Evolutionary conservation across 2,113 vertebrate species (phyloP).

Genomic region (Rynchops niger): DNA sequence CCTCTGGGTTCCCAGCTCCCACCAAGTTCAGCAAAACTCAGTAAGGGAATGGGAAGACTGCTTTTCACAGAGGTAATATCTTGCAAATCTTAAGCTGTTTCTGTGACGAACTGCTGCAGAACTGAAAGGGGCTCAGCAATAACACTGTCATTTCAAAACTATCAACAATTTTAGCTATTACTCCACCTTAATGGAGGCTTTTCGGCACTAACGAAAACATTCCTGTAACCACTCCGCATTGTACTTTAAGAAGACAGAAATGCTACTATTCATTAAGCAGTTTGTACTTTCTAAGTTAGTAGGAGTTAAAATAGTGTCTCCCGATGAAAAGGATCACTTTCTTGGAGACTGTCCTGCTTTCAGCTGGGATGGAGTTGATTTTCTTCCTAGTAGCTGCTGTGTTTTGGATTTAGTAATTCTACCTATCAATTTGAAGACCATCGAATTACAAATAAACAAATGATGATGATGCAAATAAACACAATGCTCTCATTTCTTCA

Average conservation of each 20-base stretch:
- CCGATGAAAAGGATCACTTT: neutral
- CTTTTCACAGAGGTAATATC: neutral
- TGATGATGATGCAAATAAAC: neutral
- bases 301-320: neutral
- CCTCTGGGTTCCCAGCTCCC: neutral
- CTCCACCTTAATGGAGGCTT: neutral
- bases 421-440: neutral
- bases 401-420: neutral
- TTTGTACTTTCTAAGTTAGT: neutral
- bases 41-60: neutral
- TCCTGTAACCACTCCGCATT: neutral
- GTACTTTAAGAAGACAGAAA: neutral
- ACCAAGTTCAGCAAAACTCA: neutral
- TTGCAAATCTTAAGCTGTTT: neutral
- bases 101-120: neutral
- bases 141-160: neutral
- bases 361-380: neutral
- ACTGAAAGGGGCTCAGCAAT: neutral
- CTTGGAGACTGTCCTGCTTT: neutral
- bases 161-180: neutral
- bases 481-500: neutral
- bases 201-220: neutral
- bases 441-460: neutral
- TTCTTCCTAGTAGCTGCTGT: neutral
- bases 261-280: too few species aligned